phyloP scores from a whole-genome alignment of 2,113 vertebrate species.

The Cochlearius cochlearius region DNA sequence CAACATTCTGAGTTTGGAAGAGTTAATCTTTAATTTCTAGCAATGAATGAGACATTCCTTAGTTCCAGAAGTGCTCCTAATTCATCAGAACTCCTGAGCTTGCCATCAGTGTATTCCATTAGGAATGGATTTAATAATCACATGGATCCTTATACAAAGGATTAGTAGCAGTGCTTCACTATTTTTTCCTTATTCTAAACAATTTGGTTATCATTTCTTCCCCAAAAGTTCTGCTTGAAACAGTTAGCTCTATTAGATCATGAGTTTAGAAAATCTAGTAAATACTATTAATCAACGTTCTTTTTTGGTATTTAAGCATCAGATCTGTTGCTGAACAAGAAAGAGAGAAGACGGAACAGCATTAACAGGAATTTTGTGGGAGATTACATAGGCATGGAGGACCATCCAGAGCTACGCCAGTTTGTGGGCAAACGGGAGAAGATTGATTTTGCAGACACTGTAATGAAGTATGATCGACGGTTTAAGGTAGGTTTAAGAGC shows the following conservation, averaged over 20 bases:
- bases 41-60: background rate
- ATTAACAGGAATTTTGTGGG: conserved; percentile 97
- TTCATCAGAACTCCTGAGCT: background rate
- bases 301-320: conserved; percentile 79
- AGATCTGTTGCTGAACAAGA: conserved; percentile 91
- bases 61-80: background rate
- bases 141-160: background rate
- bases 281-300: background rate
- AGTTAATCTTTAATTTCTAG: background rate
- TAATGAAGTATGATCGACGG: conserved; percentile 92
- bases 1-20: background rate
- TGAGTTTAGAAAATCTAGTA: background rate
- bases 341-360: conserved; percentile 93
- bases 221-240: background rate
- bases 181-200: background rate
- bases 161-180: background rate
- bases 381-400: conserved; percentile 97
- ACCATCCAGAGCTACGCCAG: conserved; percentile 90
- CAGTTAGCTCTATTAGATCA: background rate
- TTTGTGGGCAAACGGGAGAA: conserved; percentile 95
- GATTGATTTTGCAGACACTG: conserved; percentile 93
- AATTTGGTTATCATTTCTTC: background rate
- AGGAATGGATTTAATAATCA: background rate
- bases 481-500: conserved; percentile 85
- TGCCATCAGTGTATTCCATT: background rate